Evolutionary conservation across 2,113 vertebrate genomes (phyloP).

Genomic region (Cercopithecus mona): DNA sequence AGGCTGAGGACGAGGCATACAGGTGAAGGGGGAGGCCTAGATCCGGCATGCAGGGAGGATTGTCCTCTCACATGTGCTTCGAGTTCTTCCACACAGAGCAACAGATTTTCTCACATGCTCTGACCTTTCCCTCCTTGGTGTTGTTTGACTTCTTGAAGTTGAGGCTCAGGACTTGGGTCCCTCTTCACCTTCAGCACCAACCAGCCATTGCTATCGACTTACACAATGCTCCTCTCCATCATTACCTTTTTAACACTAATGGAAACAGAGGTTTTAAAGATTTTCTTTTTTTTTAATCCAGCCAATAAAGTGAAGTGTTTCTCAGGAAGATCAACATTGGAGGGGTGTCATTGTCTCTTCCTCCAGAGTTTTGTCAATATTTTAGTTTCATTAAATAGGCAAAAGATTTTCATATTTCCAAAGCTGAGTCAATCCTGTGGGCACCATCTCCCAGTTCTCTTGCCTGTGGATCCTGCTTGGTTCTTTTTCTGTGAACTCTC

Average conservation of each 20-base stretch:
- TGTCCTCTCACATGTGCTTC: neutral
- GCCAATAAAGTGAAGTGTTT: conserved; percentile 30
- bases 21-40: too few relatives aligned
- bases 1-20: neutral
- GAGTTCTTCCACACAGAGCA: neutral
- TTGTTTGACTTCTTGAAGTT: neutral
- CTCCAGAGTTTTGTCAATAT: neutral
- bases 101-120: too few relatives aligned
- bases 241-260: neutral
- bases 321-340: conserved; percentile 26
- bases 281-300: conserved; percentile 1
- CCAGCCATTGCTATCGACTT: neutral
- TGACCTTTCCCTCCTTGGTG: neutral
- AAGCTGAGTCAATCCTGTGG: neutral
- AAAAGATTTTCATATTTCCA: neutral
- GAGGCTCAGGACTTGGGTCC: neutral
- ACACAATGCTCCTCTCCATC: neutral
- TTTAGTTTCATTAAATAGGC: neutral
- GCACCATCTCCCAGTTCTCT: neutral
- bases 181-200: neutral
- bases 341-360: neutral
- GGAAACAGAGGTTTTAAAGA: conserved; percentile 42
- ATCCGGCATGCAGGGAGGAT: neutral
- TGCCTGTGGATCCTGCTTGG: rapidly evolving
- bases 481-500: neutral